Conservation (phyloP, 2,888 invertebrate genomes). For the Melanotus villosus region DNA sequence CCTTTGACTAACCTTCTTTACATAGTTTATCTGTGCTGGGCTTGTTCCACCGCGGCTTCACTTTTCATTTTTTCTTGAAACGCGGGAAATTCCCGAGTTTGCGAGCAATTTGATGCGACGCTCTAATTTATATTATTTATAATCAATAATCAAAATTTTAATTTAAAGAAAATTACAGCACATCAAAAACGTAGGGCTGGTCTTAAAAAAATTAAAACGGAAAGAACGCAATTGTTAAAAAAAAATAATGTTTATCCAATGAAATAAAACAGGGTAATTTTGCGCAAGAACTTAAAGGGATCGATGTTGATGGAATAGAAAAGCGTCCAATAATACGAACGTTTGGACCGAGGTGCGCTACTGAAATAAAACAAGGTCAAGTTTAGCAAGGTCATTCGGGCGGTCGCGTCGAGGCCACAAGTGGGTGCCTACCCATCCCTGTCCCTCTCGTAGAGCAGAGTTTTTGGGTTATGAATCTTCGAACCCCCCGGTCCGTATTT, state of each 20-base stretch:
- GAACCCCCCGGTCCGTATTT: slow-evolving; percentile 44
- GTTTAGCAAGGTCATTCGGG: slow-evolving; percentile 66
- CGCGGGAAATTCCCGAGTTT: no score
- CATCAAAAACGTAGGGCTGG: no score
- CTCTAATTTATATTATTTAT: no score
- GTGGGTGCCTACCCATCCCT: slow-evolving; percentile 55
- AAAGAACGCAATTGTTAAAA: no score
- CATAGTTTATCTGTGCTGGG: slow-evolving; percentile 20
- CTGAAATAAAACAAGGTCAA: slow-evolving; percentile 70
- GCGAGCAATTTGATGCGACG: no score
- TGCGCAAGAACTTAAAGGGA: no score
- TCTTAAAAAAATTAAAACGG: no score
- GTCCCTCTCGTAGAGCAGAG: slow-evolving; percentile 37
- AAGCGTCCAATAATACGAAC: slow-evolving; percentile 39
- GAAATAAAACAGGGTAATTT: no score
- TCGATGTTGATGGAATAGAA: slow-evolving; percentile 45
- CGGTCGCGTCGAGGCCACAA: slow-evolving; percentile 59
- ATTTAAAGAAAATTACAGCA: no score
- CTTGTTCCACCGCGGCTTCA: slow-evolving; percentile 26
- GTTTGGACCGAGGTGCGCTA: slow-evolving; percentile 59
- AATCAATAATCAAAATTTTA: no score
- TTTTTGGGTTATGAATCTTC: slow-evolving; percentile 40
- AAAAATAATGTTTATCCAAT: no score
- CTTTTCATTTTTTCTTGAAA: no score
- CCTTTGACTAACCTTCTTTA: slow-evolving; percentile 51